Evolutionary conservation across 1,140 invertebrate genomes (phyloP).

Genomic region (Sycophaga agraensis): DNA sequence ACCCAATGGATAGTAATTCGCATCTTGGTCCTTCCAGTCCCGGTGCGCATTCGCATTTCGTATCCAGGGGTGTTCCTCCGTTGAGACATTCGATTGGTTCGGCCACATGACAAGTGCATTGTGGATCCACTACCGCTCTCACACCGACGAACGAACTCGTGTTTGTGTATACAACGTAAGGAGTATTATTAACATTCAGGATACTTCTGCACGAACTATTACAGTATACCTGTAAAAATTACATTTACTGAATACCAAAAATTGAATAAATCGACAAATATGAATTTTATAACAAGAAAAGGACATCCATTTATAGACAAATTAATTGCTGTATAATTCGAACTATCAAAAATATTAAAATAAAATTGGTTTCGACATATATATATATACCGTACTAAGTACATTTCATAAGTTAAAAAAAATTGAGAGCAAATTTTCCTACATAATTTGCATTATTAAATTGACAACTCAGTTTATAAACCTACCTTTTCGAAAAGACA

Average conservation of each 20-base stretch:
- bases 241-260: no score
- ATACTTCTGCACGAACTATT: conserved; percentile 73
- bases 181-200: conserved; percentile 70
- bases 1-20: conserved; percentile 84
- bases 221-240: conserved; percentile 55
- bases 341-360: not conserved
- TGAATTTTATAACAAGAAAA: no score
- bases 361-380: not conserved
- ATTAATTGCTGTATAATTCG: no score
- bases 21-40: conserved; percentile 86
- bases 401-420: no score
- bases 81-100: conserved; percentile 66
- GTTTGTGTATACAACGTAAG: conserved; percentile 83
- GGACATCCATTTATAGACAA: no score
- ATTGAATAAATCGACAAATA: no score
- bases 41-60: conserved; percentile 64
- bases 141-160: conserved; percentile 88
- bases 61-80: conserved; percentile 68
- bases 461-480: not conserved
- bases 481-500: conserved; percentile 70
- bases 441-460: not conserved
- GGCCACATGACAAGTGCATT: conserved; percentile 68
- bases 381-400: no score
- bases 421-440: no score
- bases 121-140: conserved; percentile 73